Conservation (phyloP, 2,797 vertebrate species). For the Diceros bicornis region DNA sequence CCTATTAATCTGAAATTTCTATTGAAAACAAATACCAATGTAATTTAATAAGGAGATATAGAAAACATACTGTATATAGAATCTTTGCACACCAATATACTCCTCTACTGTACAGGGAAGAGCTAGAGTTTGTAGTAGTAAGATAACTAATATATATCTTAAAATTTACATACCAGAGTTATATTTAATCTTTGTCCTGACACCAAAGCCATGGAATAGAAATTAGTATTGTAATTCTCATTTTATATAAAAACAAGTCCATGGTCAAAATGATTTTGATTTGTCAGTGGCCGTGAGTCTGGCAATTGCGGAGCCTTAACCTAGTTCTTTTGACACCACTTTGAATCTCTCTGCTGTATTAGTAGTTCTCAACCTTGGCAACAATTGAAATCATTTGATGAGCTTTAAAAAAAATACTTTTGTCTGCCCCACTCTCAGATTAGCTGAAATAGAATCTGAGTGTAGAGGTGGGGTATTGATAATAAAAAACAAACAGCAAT, state of each 20-base stretch:
- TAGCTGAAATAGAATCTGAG: background rate
- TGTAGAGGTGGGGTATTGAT: background rate
- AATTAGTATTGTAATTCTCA: background rate
- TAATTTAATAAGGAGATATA: background rate
- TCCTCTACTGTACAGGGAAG: background rate
- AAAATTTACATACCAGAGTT: background rate
- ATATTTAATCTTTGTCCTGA: background rate
- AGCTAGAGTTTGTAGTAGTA: background rate
- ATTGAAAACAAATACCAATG: background rate
- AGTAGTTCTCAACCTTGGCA: background rate
- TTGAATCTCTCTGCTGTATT: background rate
- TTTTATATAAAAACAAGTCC: background rate
- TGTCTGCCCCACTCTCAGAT: background rate
- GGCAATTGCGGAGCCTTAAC: background rate
- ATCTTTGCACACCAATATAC: background rate
- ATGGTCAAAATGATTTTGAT: background rate
- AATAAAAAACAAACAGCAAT: background rate
- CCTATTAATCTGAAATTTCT: background rate
- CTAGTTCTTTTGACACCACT: background rate
- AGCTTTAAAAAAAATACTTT: background rate
- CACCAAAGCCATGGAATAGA: background rate
- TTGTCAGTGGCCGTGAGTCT: background rate
- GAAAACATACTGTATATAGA: background rate
- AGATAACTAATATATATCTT: background rate
- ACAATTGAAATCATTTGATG: background rate